Evolutionary conservation across 2,888 invertebrate genomes (phyloP), one percentile per base, ranked within the genome.

Genomic region (Brachypalpus laphriformis): DNA sequence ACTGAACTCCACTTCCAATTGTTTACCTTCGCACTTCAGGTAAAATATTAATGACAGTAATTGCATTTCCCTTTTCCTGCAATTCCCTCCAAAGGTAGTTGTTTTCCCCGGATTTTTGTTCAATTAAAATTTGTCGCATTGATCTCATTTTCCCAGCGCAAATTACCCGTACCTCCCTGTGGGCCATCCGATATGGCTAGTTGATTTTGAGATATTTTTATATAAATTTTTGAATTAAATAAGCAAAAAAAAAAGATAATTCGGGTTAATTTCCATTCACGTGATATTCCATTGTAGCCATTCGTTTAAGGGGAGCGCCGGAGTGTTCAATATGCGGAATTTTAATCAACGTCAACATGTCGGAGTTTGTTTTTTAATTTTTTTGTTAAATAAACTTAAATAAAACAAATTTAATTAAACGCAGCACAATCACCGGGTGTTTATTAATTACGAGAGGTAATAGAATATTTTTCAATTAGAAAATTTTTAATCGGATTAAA

Each of bases 401-500:
- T 49, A 16, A 65, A 57, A 49, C 28, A 57, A 66, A 75, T 66
- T 75, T 56, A 75, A 66, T 66, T 66, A 66, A 66, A 75, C 14
- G 25, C 16, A 31, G 2, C 45, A 8, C 9, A 40, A 45, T 45
- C 51, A 31, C 16, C 49, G 47, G 11, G n/a, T 57, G 61, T 42
- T 61, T 72, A 59, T 42, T 31, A 65, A 59, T 66, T 75, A 20
- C 18, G 3, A 66, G 18, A 16, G 25, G 6, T 47, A 49, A 42
- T 51, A 40, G 59, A 68, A 68, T 61, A 61, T 20, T 63, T 61
- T 70, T 56, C 18, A 74, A 42, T 37, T 49, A 31, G 2, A 31
- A 66, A 16, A 6, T 22, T 57, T 65, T 57, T 72, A 80, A 72
- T 72, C 72, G 47, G 65, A 72, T 80, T 57, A 80, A 72, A 72